Conservation (phyloP, 2,113 vertebrate species). For the Pardalotus punctatus region DNA sequence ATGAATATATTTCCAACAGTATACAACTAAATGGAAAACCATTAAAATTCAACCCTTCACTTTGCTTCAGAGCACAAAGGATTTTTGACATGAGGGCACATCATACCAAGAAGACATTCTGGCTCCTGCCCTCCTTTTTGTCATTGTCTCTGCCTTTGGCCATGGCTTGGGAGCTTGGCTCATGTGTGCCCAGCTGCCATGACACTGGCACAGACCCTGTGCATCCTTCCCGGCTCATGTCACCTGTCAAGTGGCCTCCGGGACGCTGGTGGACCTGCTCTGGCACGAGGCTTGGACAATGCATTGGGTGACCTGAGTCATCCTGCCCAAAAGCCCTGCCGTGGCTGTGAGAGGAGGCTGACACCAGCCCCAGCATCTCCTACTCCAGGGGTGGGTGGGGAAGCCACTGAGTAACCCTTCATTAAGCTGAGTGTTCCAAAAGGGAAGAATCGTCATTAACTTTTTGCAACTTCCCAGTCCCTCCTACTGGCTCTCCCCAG, state of each 20-base stretch:
- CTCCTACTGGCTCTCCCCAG: not conserved
- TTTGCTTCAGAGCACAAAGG: not conserved
- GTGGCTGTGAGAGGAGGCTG: not conserved
- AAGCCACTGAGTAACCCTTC: not conserved
- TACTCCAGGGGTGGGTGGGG: not conserved
- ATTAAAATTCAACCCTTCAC: not conserved
- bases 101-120: not conserved
- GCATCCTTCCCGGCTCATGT: rapidly evolving
- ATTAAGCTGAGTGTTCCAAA: not conserved
- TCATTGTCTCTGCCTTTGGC: not conserved
- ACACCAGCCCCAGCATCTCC: not conserved
- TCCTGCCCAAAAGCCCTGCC: not conserved
- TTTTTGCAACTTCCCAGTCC: slow-evolving; percentile 27
- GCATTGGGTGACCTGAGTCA: not conserved
- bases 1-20: not conserved
- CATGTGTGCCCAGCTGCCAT: rapidly evolving
- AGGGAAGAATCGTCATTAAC: not conserved
- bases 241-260: rapidly evolving
- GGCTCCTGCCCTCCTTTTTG: not conserved
- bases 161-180: not conserved
- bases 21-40: not conserved
- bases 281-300: not conserved
- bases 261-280: not conserved
- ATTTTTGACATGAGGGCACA: not conserved
- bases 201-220: rapidly evolving